Base-by-base conservation (phyloP, 2,113 vertebrate species). In the Sander lucioperca region DNA sequence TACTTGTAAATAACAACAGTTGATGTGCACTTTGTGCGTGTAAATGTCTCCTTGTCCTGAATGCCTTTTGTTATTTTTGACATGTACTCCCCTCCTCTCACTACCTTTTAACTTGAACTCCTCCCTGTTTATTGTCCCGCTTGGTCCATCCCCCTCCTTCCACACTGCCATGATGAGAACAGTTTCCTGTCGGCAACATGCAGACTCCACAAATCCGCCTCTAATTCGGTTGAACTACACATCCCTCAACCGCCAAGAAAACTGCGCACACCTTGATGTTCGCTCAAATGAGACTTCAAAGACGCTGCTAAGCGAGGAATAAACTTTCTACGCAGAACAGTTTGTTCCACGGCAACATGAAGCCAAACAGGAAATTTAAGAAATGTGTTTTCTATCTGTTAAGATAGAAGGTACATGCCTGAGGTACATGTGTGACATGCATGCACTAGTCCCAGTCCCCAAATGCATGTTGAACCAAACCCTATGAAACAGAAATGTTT, bases 1-100 rank as follows among this genome's bases (percentile, higher is more conserved):
- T 97, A 97, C 96, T 91, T 99, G 97, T 98, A 98, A 97, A 99
- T 99, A 98, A 96, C 95, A 97, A 95, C 95, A 93, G 91, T 94
- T 93, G 80, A 95, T 91, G 96, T 98, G 96, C 97, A 96, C 96
- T 96, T 94, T 93, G 96, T 97, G 96, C 95, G 97, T 97, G 96
- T 97, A 96, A 93, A 95, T 93, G 97, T 97, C 96, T 96, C 93
- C 89, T 94, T 84, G 95, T 97, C 96, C 95, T n/a, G 92, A 95
- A 95, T 94, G 92, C 96, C 73, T 94, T 93, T 93, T 89, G 80
- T 95, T 89, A 72, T 91, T 91, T 69, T 91, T 80, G 83, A 91
- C 89, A 83, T 85, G 74, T 85, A 77, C 76, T 62, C 81, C 82
- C 77, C 51, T 56, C 63, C 77, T 43, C 81, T 84, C 67, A 83